A percentile compares a stretch with the other conserved stretches of the same genome.
Conservation (phyloP, 1,140 invertebrate species). For the Lordiphosa clarofinis region DNA sequence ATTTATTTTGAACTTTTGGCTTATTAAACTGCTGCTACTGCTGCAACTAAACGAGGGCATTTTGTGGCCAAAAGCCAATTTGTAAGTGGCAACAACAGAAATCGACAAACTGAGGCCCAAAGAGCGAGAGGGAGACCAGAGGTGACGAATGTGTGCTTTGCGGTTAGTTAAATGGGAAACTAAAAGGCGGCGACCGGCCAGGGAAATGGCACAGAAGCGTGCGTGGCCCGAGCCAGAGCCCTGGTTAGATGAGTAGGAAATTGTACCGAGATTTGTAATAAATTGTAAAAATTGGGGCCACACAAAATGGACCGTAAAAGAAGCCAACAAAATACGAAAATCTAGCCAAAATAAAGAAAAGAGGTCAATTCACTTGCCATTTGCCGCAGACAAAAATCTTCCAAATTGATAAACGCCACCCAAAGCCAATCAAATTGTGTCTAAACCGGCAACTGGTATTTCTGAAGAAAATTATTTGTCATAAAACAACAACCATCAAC, state of each 20-base stretch:
- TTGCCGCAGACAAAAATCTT: no score
- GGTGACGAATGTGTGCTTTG: slow-evolving; percentile 51
- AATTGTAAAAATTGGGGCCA: slow-evolving; percentile 27
- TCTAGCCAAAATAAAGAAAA: no score
- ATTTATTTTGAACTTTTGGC: slow-evolving; percentile 48
- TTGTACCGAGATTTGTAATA: slow-evolving; percentile 34
- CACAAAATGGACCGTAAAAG: no score
- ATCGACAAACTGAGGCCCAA: slow-evolving; percentile 21
- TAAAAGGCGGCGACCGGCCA: slow-evolving; percentile 35
- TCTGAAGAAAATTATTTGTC: no score
- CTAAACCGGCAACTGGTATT: no score
- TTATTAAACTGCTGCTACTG: slow-evolving; percentile 31
- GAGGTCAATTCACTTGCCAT: no score
- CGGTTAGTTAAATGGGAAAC: slow-evolving; percentile 50
- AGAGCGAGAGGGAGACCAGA: background rate
- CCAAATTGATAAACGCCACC: no score
- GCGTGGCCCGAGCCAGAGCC: slow-evolving; percentile 2
- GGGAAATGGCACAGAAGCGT: slow-evolving; percentile 36
- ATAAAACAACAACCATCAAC: no score
- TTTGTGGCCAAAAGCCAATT: slow-evolving; percentile 54
- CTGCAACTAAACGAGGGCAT: slow-evolving; percentile 36
- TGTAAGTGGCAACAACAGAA: slow-evolving; percentile 55
- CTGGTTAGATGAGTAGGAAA: slow-evolving; percentile 23
- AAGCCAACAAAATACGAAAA: no score
- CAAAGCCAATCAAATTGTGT: no score